These are phyloP conservation scores for Auanema freiburgensis DNA, from an alignment of 2,888 invertebrate genomes.

Conservation along the genomic window DNA sequence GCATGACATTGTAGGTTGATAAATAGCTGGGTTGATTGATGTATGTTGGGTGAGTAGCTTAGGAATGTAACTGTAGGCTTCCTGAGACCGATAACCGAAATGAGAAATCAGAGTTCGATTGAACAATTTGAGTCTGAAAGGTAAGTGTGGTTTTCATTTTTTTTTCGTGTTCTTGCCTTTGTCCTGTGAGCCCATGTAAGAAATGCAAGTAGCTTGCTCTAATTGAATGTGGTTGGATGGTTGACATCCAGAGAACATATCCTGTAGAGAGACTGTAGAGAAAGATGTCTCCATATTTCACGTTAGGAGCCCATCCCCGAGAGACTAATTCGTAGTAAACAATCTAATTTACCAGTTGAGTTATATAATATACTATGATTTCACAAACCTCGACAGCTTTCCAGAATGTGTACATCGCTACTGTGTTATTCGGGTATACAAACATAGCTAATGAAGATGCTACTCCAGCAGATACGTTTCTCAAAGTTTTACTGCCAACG, in stretches of 20 bases:
- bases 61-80: constrained; percentile 29
- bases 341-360: too few species aligned
- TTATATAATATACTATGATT: background rate
- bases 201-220: constrained; percentile 83
- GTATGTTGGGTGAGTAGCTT: constrained; percentile 29
- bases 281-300: constrained; percentile 75
- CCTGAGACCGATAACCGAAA: constrained; percentile 44
- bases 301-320: constrained; percentile 73
- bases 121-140: constrained; percentile 44
- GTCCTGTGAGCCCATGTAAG: constrained; percentile 76
- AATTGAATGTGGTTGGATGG: constrained; percentile 78
- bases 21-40: constrained; percentile 47
- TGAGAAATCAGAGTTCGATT: constrained; percentile 41
- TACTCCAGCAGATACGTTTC: constrained; percentile 28
- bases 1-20: constrained; percentile 16
- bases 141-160: background rate
- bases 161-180: constrained; percentile 60
- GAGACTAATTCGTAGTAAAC: constrained; percentile 77
- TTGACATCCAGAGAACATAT: constrained; percentile 67
- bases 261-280: constrained; percentile 78
- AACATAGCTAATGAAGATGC: constrained; percentile 67
- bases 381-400: constrained; percentile 77
- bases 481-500: constrained; percentile 68
- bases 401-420: constrained; percentile 82
- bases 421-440: constrained; percentile 77